Evolutionary conservation across 2,888 invertebrate genomes (phyloP), one percentile per base, ranked within the genome.

Genomic region (Thera britannica): DNA sequence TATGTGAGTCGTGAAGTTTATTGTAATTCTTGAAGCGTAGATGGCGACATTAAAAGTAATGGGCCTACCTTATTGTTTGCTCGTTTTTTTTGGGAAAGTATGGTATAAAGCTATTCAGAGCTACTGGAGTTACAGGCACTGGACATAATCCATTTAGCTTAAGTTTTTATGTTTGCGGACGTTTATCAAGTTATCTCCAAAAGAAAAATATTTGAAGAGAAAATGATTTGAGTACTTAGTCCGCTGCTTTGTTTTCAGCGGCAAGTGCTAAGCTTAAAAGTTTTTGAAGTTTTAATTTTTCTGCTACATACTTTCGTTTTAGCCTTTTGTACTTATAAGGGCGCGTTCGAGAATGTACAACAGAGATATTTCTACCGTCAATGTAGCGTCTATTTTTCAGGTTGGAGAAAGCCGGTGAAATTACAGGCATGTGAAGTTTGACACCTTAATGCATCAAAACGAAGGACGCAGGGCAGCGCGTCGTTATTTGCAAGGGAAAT

Each of bases 1-100:
- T 68, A 72, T 68, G 67, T 73, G 69, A 69, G 69, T 65, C 71
- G 67, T 70, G 73, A 70, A 68, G 69, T 68, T 71, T 71, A 75
- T 71, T 67, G 73, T 66, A 73, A 67, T 71, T 70, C 68, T 65
- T 68, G 49, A 70, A 66, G 60, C 54, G 69, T 49, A 52, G 57
- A 66, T 60, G 52, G 48, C 54, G 38, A 59, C 51, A 54, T 69
- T 11, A 56, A 69, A 69, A 63, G 60, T 69, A 69, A 70, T 63
- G 36, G 68, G 7, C 6, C 6, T 2, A 38, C 5, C 44, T 68
- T 62, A 51, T 41, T 58, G 51, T 62, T 58, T 57, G 38, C 52
- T 66, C 51, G 1, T 64, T 48, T 58, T 58, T 34, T 11, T 61
- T 38, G 3, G 11, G 35, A 34, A 58, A 58, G 58, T 48, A 58